A percentile compares a stretch with the other conserved stretches of the same genome.
phyloP scores from a whole-genome alignment of 2,797 vertebrate species.

The Intellagama lesueurii region DNA sequence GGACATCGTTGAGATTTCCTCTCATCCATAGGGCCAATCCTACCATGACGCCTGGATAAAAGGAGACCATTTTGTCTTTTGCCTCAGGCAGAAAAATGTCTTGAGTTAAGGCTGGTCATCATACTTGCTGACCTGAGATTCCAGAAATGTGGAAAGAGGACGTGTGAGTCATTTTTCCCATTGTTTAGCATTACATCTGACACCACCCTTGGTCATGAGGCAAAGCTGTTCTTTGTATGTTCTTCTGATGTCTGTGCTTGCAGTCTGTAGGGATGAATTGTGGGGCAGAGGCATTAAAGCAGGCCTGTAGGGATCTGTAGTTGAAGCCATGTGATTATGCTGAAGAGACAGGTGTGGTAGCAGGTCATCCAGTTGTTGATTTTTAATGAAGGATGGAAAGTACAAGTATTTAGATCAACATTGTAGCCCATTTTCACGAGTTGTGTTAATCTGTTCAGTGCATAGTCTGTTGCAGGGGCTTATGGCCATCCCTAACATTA shows the following conservation, averaged over 20 bases:
- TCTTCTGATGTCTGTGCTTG: background rate
- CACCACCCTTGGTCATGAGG: background rate
- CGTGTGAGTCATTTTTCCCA: background rate
- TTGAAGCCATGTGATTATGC: background rate
- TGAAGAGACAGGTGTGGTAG: no score
- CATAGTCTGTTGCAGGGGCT: background rate
- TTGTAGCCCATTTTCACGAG: background rate
- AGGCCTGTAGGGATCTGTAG: background rate
- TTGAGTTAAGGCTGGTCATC: background rate
- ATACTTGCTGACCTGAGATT: conserved; percentile 20
- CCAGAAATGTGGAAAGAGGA: conserved; percentile 14
- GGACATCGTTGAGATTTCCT: no score
- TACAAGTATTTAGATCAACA: background rate
- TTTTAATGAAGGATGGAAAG: background rate
- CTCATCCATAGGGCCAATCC: background rate
- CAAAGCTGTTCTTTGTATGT: background rate
- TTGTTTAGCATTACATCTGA: background rate
- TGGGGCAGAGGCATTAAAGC: background rate
- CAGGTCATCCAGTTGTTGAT: background rate
- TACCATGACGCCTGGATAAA: background rate
- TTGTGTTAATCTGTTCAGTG: background rate
- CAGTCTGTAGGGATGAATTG: background rate
- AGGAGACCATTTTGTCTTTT: background rate
- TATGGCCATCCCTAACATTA: background rate
- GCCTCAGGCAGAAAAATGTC: background rate